Evolutionary conservation across 2,113 vertebrate genomes (phyloP).

Genomic region (Urocolius indicus): DNA sequence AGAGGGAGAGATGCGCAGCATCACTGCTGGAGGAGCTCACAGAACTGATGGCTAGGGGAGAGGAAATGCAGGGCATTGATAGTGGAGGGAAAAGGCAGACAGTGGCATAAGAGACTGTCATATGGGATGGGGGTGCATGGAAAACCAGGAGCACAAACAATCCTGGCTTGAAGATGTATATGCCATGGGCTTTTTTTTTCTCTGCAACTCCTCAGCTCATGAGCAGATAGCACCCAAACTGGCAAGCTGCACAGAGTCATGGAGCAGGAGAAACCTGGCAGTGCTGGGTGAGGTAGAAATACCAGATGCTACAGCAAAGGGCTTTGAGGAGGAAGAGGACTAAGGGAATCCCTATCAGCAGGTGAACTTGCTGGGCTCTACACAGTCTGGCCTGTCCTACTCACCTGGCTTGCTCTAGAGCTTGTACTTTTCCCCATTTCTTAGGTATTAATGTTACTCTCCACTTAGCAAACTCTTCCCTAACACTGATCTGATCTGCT

Average conservation of each 20-base stretch:
- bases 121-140: accelerated
- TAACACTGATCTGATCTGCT: background rate
- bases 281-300: background rate
- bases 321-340: background rate
- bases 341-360: background rate
- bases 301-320: background rate
- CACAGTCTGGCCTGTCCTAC: background rate
- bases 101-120: background rate
- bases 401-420: background rate
- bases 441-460: background rate
- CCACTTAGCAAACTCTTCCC: background rate
- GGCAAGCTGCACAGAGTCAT: background rate
- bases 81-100: accelerated
- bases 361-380: background rate
- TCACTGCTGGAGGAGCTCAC: background rate
- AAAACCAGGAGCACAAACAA: background rate
- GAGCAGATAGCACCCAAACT: background rate
- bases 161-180: background rate
- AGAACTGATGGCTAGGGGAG: background rate
- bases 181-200: background rate
- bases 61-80: background rate
- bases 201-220: background rate
- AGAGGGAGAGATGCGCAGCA: background rate
- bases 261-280: background rate
- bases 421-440: background rate